These are phyloP conservation scores for Ricordea florida DNA, from an alignment of 92 coral and sea anemone genomes.

Conservation along the genomic window DNA sequence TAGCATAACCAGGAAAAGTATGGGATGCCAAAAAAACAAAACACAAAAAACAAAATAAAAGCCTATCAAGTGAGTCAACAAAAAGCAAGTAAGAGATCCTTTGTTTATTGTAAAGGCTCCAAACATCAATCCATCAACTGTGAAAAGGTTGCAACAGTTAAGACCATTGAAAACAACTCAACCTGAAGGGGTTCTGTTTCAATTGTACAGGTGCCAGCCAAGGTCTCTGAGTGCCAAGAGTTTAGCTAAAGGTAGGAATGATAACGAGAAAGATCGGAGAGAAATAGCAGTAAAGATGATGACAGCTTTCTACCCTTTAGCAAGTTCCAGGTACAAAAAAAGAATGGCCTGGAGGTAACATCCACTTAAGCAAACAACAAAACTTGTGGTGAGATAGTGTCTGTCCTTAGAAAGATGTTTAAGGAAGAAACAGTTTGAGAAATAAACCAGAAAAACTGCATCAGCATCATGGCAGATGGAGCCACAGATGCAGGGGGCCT, in stretches of 20 bases:
- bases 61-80: not conserved
- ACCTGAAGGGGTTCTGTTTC: slow-evolving; percentile 30
- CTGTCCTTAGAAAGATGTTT: not conserved
- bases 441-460: slow-evolving; percentile 4
- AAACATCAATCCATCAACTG: slow-evolving; percentile 40
- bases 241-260: no score
- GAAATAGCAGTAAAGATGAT: no score
- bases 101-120: slow-evolving; percentile 32
- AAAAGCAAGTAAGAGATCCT: not conserved
- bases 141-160: not conserved
- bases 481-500: slow-evolving; percentile 1
- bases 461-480: slow-evolving; percentile 16
- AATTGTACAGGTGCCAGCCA: slow-evolving; percentile 47
- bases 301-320: no score
- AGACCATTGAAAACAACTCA: slow-evolving; percentile 20
- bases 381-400: no score
- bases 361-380: no score
- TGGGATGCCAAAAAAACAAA: not conserved
- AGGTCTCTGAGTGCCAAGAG: slow-evolving; percentile 28
- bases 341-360: no score
- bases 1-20: slow-evolving; percentile 48
- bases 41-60: not conserved
- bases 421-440: not conserved
- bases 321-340: no score
- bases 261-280: no score